phyloP scores from a whole-genome alignment of 2,797 vertebrate species.

The Acomys russatus region DNA sequence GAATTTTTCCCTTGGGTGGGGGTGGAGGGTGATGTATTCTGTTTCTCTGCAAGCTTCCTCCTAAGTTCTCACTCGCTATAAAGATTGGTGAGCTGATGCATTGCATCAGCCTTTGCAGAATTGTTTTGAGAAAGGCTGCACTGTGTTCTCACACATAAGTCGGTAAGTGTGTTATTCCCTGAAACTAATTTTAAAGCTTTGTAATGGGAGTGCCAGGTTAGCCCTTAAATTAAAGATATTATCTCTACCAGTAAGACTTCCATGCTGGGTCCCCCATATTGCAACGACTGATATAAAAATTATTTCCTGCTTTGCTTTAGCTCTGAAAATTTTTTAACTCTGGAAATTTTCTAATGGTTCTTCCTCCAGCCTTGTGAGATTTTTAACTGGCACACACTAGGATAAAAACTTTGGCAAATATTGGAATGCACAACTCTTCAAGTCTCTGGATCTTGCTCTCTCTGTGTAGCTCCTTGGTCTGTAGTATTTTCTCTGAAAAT shows the following conservation, averaged over 20 bases:
- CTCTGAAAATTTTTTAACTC: neutral
- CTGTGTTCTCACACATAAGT: neutral
- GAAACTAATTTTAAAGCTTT: slow-evolving; percentile 1
- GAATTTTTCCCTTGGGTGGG: neutral
- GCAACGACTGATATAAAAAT: neutral
- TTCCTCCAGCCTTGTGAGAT: neutral
- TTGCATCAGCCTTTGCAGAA: neutral
- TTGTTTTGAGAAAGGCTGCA: neutral
- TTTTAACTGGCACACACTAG: neutral
- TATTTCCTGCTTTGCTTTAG: neutral
- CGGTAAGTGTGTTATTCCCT: neutral
- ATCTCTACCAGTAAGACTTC: neutral
- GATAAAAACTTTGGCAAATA: neutral
- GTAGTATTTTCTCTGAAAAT: neutral
- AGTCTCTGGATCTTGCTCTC: neutral
- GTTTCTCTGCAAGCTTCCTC: neutral
- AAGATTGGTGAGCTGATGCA: neutral
- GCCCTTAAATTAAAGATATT: neutral
- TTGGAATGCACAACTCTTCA: neutral
- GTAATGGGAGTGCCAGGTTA: neutral
- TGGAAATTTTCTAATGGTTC: neutral
- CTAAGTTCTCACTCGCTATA: slow-evolving; percentile 13
- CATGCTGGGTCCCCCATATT: neutral
- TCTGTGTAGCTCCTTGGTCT: neutral
- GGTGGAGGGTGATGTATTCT: neutral